Evolutionary conservation across 2,888 invertebrate genomes (phyloP).

Genomic region (Phytoseiulus persimilis): DNA sequence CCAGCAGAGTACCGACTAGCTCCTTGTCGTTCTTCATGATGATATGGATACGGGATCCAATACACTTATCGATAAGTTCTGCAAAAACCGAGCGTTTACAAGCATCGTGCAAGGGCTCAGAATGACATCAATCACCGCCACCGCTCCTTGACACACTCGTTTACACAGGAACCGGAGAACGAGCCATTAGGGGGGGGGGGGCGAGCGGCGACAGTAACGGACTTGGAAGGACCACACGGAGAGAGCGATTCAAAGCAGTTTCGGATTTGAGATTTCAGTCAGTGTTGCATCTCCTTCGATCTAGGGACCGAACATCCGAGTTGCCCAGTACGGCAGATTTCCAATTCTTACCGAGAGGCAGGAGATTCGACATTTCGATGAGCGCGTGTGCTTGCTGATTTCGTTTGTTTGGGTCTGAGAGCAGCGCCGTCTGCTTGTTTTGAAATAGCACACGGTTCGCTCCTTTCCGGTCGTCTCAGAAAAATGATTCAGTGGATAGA

Average conservation of each 20-base stretch:
- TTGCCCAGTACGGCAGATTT: too few species aligned
- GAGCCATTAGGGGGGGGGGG: too few species aligned
- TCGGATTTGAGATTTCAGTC: too few species aligned
- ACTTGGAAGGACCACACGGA: too few species aligned
- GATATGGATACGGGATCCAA: slow-evolving; percentile 96
- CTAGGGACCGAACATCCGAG: too few species aligned
- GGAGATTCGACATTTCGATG: background rate
- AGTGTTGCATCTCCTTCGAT: too few species aligned
- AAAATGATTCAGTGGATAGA: too few species aligned
- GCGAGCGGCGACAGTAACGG: too few species aligned
- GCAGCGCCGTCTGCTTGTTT: background rate
- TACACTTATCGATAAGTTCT: slow-evolving; percentile 98
- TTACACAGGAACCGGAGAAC: too few species aligned
- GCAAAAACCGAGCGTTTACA: slow-evolving; percentile 47
- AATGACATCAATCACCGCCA: too few species aligned
- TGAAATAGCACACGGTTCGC: background rate
- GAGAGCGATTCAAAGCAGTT: too few species aligned
- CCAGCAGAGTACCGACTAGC: slow-evolving; percentile 92
- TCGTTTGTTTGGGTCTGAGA: background rate
- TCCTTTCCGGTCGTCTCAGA: background rate
- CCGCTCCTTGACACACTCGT: too few species aligned
- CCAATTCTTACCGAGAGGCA: background rate
- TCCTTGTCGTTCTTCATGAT: slow-evolving; percentile 99
- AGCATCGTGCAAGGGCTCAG: background rate
- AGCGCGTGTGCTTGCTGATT: background rate